These are phyloP conservation scores for Dipus sagitta DNA, from an alignment of 2,797 vertebrate species.

Conservation along the genomic window DNA sequence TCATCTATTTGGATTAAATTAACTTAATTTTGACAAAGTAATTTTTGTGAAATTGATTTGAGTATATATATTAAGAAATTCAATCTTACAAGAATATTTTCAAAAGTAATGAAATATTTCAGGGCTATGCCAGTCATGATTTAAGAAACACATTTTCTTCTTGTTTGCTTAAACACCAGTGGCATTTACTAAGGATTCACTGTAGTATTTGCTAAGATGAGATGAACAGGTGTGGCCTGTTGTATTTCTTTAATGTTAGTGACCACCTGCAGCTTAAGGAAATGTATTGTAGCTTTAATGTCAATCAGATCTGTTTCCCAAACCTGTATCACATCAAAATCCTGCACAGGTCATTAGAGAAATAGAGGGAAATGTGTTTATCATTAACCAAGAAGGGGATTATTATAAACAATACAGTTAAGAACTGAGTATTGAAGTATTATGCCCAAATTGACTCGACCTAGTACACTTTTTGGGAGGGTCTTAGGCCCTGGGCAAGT, in stretches of 20 bases:
- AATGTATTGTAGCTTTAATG: slow-evolving; percentile 63
- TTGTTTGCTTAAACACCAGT: slow-evolving; percentile 65
- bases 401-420: neutral
- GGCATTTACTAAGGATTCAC: slow-evolving; percentile 75
- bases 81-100: slow-evolving; percentile 52
- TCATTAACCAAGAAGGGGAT: neutral
- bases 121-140: slow-evolving; percentile 47
- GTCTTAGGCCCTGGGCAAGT: no score
- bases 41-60: slow-evolving; percentile 6
- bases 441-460: neutral
- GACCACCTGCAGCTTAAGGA: slow-evolving; percentile 44
- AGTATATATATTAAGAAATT: slow-evolving; percentile 42
- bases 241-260: slow-evolving; percentile 72
- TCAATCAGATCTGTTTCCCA: slow-evolving; percentile 60
- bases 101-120: slow-evolving; percentile 68
- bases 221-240: slow-evolving; percentile 55
- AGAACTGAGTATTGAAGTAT: rapidly evolving
- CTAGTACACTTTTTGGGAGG: no score
- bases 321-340: slow-evolving; percentile 17
- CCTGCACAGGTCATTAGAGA: neutral
- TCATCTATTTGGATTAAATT: neutral
- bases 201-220: slow-evolving; percentile 73
- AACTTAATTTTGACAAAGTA: slow-evolving; percentile 43
- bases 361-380: neutral
- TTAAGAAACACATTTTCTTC: slow-evolving; percentile 61